Evolutionary conservation across 1,140 invertebrate genomes (phyloP), one percentile per base, ranked within the genome.

Genomic region (Drosophila littoralis): DNA sequence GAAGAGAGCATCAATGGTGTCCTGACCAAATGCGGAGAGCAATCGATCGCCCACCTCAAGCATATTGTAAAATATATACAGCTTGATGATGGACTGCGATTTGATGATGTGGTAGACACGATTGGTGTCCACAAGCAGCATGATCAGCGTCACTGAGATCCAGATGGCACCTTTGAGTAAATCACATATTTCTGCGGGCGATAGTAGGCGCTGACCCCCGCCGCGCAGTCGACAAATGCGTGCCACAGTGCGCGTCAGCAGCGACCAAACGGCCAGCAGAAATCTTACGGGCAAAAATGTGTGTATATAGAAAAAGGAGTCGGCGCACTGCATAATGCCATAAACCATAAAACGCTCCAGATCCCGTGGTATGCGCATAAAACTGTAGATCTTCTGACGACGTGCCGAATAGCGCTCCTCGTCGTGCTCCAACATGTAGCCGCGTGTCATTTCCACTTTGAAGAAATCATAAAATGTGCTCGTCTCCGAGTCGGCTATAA

Each of bases 21-120:
- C 99, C 94, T 99, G 99, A 3, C 98, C 98, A 94, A 99, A 99
- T 28, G 98, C 97, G 61, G 98, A 99, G 90, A 99, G 97, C 50
- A 99, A 93, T 76, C 97, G 94, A 93, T 99, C 98, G 15, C 97
- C 98, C 43, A 99, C 98, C 94, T 99, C 99, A 54, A 99, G 93
- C 98, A 99, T 99, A 93, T 99, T 99, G 92, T 98, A 99, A 93
- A 99, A 99, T 91, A 99, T 98, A 92, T 99, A 99, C 51, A 99
- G 93, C 92, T 99, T 99, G 91, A 99, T 99, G 52, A 99, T 97
- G 59, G 98, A 98, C 92, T 99, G 99, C 86, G 97, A 98, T 92
- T 99, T 98, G 32, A 99, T 98, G 75, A 99, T 94, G 93, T 99
- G 99, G 93, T 99, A 99, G 94, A 99, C 96, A 94, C 99, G 97